Base-by-base conservation (phyloP, 1,140 invertebrate species). In the Bombus impatiens region DNA sequence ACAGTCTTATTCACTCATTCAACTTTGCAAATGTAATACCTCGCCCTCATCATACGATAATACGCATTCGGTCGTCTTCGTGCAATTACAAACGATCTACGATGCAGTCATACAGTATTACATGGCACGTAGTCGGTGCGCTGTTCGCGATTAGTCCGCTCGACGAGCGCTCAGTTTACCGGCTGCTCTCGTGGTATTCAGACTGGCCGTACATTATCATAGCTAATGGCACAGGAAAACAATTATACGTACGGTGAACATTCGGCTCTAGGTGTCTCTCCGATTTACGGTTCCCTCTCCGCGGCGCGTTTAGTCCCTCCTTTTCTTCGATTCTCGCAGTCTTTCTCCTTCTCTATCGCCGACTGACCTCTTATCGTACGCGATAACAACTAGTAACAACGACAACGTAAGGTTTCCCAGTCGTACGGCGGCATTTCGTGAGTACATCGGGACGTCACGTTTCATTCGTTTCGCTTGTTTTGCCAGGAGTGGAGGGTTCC, bases 281-380 rank as follows among this genome's bases (percentile, higher is more conserved):
- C 15, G 68, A 28, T 71, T 53, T n/a, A 2, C 35, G 0, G 25
- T 13, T 25, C 40, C 6, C 35, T 12, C 5, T 2, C 44, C 44
- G 6, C 8, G 8, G 4, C 32, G 8, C 40, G 15, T 47, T 6
- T 35, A 28, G 9, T n/a, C 42, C 35, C 22, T 70, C 44, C 32
- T 22, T 59, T 37, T 37, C 75, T 18, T 22, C 28, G 57, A 10
- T 6, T 13, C 37, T 15, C 3, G 22, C 25, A 22, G 44, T 57
- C 70, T 83, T n/a, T 53, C 53, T 83, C 47, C 47, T 68, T 42
- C 57, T 40, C 40, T 42, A 8, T 76, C 62, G 22, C 28, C 37
- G 40, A 28, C 53, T 68, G 70, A 71, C 82, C 76, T 32, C 86
- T 87, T 87, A 87, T 87, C 86, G 59, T 44, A 3, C 40, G 44